A percentile compares a stretch with the other conserved stretches of the same genome.
Conservation (phyloP, 2,888 invertebrate genomes). For the Clistopyga incitator region DNA sequence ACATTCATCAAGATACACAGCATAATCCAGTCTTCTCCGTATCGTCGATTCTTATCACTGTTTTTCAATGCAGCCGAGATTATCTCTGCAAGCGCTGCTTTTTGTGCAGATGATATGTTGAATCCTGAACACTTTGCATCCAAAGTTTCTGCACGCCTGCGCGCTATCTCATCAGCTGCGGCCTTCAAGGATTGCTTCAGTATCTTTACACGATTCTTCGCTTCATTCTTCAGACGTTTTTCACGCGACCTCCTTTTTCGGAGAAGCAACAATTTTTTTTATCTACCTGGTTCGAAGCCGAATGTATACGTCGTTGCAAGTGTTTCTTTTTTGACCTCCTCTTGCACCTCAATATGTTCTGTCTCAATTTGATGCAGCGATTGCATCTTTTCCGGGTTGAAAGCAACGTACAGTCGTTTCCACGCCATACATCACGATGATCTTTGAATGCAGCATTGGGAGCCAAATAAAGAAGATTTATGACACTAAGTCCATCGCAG, state of each 20-base stretch:
- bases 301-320: too few relatives aligned
- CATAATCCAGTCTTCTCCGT: conserved; percentile 53
- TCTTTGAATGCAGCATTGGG: too few relatives aligned
- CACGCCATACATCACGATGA: too few relatives aligned
- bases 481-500: too few relatives aligned
- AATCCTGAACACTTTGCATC: conserved; percentile 1
- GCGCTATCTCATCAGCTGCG: background rate
- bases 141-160: background rate
- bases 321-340: too few relatives aligned
- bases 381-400: too few relatives aligned
- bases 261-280: conserved; percentile 9
- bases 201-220: background rate
- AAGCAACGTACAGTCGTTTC: too few relatives aligned
- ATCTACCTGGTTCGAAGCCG: conserved; percentile 3
- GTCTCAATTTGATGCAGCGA: too few relatives aligned
- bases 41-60: conserved; percentile 22
- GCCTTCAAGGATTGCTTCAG: background rate
- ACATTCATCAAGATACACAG: conserved; percentile 43
- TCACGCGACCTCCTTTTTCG: background rate
- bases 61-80: conserved; percentile 21
- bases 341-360: too few relatives aligned
- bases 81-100: conserved; percentile 4
- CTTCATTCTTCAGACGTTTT: background rate
- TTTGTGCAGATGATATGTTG: conserved; percentile 4
- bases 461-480: too few relatives aligned